Base-by-base conservation (phyloP, 2,113 vertebrate species). In the Laterallus jamaicensis region DNA sequence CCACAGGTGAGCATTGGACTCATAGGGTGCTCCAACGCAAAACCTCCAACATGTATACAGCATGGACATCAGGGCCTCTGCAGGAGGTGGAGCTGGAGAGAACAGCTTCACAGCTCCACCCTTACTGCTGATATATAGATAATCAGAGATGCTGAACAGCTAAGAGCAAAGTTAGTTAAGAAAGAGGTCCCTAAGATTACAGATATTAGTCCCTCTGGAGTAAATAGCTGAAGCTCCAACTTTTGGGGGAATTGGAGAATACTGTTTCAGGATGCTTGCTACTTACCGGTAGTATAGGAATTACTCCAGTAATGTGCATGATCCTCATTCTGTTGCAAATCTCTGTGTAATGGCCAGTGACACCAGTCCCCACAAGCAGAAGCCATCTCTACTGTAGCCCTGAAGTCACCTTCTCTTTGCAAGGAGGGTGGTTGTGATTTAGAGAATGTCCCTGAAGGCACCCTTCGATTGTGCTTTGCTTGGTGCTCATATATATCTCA, bases 11-110 rank as follows among this genome's bases (percentile, higher is more conserved):
- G 20, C 5, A 3, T 1, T 1, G 2, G n/a, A 14, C 6, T 82
- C 11, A 11, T 9, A 52, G 26, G 6, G 5, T 24, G 10, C 28
- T 52, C 19, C 39, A 52, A 19, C 0, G 1, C 35, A 62, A 93
- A 76, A 56, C 16, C 19, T 75, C 21, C 5, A 7, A 84, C 68
- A 66, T 4, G 12, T 0, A 0, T n/a, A 15, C 0, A 37, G 6
- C 1, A 0, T 32, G 49, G 44, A 77, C 20, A 66, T n/a, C 44
- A 37, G 44, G 5, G 69, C 9, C 15, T 44, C 44, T 54, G 58
- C 62, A 86, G 29, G 54, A 76, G 42, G 29, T 40, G 35, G 35
- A 19, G 35, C 52, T n/a, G 42, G 22, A 35, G 29, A 39, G n/a
- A 67, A 37, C 24, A 76, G 0, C 11, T 66, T 18, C 59, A 76